Evolutionary conservation across 2,797 vertebrate species (phyloP), one percentile per base, ranked within the genome.

Genomic region (Myripristis jacobus): DNA sequence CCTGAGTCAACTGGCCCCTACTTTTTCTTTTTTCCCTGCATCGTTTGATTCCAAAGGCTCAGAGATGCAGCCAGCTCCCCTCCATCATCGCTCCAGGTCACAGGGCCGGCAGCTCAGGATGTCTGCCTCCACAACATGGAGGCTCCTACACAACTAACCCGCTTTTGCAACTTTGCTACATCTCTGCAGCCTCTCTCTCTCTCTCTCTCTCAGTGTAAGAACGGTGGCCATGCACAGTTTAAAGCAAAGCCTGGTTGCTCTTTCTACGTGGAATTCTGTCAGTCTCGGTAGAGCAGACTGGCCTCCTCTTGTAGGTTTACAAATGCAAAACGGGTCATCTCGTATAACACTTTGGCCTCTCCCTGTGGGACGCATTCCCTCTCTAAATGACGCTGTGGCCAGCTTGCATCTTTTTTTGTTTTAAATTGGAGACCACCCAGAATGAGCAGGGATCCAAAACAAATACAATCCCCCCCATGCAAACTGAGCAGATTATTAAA

Each of bases 71-170:
- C 86, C 91, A 86, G 88, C 89, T 88, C 81, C 79, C 80, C 89
- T 94, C 93, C 83, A 81, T 94, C 93, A 91, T 88, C 92, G 81
- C 92, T 88, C 81, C 85, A 80, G 81, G 89, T 90, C 91, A 87
- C 80, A 68, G 76, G 75, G 79, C 87, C 70, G 70, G 78, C 81
- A 65, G 81, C 88, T 90, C 89, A 92, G 91, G 89, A 90, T 82
- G 88, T 91, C 85, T 87, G 82, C 84, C 82, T 85, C 80, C 73
- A 70, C 80, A 86, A 80, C 74, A 78, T 15, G 59, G 75, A 68
- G 62, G 44, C 82, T 80, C 62, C 70, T 15, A 66, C n/a, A n/a
- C n/a, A n/a, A n/a, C 78, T 70, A 77, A 83, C 83, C 59, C 72
- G 10, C 0, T 80, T 81, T 74, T 47, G 71, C 68, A 84, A 67